Evolutionary conservation across 1,140 invertebrate genomes (phyloP).

Genomic region (Drosophila cardini): DNA sequence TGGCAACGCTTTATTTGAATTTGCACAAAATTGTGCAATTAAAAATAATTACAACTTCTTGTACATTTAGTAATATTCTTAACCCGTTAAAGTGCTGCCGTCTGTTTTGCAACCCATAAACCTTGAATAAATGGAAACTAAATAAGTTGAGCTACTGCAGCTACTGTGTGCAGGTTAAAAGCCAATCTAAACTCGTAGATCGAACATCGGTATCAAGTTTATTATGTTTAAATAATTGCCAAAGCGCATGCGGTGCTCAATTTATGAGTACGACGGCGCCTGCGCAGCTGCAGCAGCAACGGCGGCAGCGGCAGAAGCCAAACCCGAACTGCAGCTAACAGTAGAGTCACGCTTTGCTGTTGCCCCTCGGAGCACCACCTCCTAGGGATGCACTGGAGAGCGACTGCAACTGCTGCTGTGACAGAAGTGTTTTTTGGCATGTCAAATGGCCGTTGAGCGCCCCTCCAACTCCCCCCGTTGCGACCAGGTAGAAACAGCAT

Average conservation of each 20-base stretch:
- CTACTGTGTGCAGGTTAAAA: conserved; percentile 37
- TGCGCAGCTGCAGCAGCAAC: conserved; percentile 27
- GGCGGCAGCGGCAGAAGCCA: neutral
- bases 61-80: neutral
- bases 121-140: conserved; percentile 43
- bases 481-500: neutral
- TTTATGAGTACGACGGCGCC: conserved; percentile 51
- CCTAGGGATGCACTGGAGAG: conserved; percentile 42
- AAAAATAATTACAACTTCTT: neutral
- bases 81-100: neutral
- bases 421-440: conserved; percentile 82
- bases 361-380: conserved; percentile 40
- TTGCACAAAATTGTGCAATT: neutral
- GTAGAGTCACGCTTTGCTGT: conserved; percentile 49
- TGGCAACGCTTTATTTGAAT: neutral
- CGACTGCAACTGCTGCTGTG: conserved; percentile 59
- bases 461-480: conserved; percentile 9
- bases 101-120: neutral
- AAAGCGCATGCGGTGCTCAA: conserved; percentile 66
- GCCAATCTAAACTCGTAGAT: conserved; percentile 51
- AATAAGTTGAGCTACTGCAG: conserved; percentile 37
- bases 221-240: conserved; percentile 67
- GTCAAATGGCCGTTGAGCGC: conserved; percentile 74
- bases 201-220: conserved; percentile 61
- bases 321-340: neutral